These are phyloP conservation scores for Tetraneura akinire DNA, from an alignment of 1,140 invertebrate species.

Conservation along the genomic window DNA sequence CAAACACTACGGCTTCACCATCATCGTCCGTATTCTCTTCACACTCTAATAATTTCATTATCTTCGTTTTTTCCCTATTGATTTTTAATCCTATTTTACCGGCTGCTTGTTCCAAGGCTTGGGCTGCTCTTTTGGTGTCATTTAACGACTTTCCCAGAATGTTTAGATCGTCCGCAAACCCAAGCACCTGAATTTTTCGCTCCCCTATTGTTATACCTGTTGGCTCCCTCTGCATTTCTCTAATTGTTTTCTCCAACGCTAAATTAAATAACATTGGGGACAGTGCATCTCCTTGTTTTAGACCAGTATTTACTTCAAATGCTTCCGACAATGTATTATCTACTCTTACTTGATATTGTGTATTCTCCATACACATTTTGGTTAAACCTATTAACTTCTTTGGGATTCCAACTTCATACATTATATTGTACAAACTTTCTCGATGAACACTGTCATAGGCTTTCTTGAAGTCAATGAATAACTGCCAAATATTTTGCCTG, in stretches of 20 bases:
- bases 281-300: background rate
- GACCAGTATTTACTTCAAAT: background rate
- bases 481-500: constrained; percentile 8
- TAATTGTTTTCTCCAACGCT: background rate
- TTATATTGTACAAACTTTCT: constrained; percentile 9
- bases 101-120: background rate
- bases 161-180: constrained; percentile 15
- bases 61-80: no score
- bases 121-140: background rate
- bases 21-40: no score
- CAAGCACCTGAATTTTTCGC: no score
- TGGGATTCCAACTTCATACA: background rate
- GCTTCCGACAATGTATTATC: background rate
- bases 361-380: background rate
- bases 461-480: constrained; percentile 5
- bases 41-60: no score
- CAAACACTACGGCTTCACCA: no score
- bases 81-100: background rate
- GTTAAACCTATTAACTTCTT: no score
- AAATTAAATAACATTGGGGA: background rate
- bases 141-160: background rate
- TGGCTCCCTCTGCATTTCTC: no score
- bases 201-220: no score
- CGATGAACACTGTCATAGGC: constrained; percentile 10
- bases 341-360: background rate